Evolutionary conservation across 2,797 vertebrate genomes (phyloP).

Genomic region (Eupleurogrammus muticus): DNA sequence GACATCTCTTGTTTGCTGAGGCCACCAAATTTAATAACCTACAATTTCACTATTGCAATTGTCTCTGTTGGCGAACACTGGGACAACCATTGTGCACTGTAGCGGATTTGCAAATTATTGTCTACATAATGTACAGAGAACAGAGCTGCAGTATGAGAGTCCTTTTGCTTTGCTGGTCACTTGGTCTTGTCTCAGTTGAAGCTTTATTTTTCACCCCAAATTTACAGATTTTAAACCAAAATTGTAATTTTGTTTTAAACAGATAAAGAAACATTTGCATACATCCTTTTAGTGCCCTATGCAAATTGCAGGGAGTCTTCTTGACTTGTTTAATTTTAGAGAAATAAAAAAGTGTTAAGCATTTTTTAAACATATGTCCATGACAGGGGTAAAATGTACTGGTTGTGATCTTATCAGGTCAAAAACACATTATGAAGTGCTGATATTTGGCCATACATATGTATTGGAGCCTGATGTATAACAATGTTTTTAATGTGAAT

Average conservation of each 20-base stretch:
- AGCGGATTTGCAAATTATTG: conserved; percentile 54
- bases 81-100: conserved; percentile 44
- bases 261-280: background rate
- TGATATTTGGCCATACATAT: background rate
- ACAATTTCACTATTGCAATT: conserved; percentile 68
- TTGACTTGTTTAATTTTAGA: background rate
- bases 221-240: background rate
- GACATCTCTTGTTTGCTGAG: conserved; percentile 72
- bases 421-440: background rate
- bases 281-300: background rate
- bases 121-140: conserved; percentile 44
- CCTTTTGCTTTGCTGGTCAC: conserved; percentile 1
- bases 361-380: background rate
- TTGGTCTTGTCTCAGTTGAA: conserved; percentile 11
- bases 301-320: background rate
- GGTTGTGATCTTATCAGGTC: background rate
- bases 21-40: conserved; percentile 75
- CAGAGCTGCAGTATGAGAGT: conserved; percentile 25
- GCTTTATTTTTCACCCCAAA: background rate
- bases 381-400: background rate
- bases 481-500: background rate
- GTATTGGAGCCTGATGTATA: background rate
- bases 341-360: background rate
- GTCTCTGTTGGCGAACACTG: conserved; percentile 57
- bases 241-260: background rate